phyloP scores from a whole-genome alignment of 2,888 invertebrate species.

The Aricia artaxerxes region DNA sequence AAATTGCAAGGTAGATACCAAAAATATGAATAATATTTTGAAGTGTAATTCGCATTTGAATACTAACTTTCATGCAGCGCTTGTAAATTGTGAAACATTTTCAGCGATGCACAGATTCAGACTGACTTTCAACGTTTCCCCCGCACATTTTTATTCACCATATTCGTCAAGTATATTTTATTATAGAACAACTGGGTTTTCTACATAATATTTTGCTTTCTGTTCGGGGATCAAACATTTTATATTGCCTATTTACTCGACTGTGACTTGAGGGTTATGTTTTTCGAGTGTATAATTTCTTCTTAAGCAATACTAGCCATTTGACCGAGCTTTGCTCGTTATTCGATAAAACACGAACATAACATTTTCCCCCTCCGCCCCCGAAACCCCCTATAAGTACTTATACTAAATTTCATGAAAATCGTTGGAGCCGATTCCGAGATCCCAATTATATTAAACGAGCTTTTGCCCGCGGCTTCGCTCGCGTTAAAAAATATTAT shows the following conservation, averaged over 20 bases:
- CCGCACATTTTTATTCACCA: neutral
- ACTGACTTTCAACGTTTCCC: neutral
- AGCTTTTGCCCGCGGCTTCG: too few species aligned
- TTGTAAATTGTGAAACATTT: slow-evolving; percentile 11
- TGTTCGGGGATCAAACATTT: neutral
- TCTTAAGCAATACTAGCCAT: too few species aligned
- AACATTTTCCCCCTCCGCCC: too few species aligned
- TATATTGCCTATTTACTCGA: neutral
- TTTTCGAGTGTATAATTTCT: neutral
- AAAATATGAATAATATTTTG: slow-evolving; percentile 9
- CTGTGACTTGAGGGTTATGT: neutral
- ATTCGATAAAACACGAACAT: too few species aligned
- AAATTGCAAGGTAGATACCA: neutral
- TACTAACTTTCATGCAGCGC: neutral
- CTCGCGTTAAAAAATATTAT: too few species aligned
- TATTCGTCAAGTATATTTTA: neutral
- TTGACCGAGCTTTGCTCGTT: too few species aligned
- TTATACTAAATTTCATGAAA: too few species aligned
- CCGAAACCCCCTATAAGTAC: too few species aligned
- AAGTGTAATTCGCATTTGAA: neutral
- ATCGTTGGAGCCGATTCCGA: too few species aligned
- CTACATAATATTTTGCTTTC: neutral
- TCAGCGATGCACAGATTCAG: neutral
- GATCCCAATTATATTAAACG: too few species aligned
- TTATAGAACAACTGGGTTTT: neutral